These are phyloP conservation scores for Orthonychiurus folsomi DNA, from an alignment of 2,888 invertebrate species.

Conservation along the genomic window DNA sequence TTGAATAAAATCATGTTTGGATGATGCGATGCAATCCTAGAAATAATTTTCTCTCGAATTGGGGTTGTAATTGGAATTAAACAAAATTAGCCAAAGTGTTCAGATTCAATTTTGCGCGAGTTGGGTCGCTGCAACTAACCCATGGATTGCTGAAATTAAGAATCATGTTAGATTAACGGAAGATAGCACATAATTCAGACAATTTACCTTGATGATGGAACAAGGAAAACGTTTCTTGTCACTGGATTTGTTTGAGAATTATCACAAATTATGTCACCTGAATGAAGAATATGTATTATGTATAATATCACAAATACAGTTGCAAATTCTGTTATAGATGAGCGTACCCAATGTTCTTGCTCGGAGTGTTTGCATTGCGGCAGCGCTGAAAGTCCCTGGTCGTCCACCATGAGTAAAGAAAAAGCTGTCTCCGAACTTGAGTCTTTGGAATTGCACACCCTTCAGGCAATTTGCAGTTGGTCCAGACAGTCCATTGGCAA, in stretches of 20 bases:
- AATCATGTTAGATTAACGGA: no score
- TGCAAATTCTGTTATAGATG: no score
- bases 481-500: conserved; percentile 26
- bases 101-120: not conserved
- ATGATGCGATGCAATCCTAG: no score
- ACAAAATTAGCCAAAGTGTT: no score
- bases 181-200: not conserved
- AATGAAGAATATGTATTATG: no score
- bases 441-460: conserved; percentile 29
- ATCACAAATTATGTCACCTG: conserved; percentile 30
- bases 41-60: no score
- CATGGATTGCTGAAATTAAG: conserved; percentile 4
- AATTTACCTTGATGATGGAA: conserved; percentile 16
- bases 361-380: conserved; percentile 23
- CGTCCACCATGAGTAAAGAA: conserved; percentile 31
- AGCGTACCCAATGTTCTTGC: conserved; percentile 23
- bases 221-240: conserved; percentile 28
- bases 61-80: no score
- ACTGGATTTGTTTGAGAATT: conserved; percentile 24
- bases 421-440: conserved; percentile 34
- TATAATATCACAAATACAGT: no score
- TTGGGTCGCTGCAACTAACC: not conserved
- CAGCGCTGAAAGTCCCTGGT: conserved; percentile 21
- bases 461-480: conserved; percentile 35
- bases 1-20: no score